These are phyloP conservation scores for Macroteleia sp. DNA, from an alignment of 2,888 invertebrate genomes.

Conservation along the genomic window DNA sequence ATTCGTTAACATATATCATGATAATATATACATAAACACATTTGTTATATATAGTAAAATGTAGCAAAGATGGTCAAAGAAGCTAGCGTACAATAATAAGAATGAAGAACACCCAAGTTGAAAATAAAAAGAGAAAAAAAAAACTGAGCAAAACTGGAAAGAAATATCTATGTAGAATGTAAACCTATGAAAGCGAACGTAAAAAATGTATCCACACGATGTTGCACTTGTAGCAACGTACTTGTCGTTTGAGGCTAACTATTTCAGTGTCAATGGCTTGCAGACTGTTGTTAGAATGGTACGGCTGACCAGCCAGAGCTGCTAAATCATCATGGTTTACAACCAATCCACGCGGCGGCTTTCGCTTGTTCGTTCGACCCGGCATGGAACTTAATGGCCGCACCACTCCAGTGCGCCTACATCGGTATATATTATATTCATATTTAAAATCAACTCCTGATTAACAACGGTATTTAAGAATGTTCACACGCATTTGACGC, in stretches of 20 bases:
- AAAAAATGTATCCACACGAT: conserved; percentile 83
- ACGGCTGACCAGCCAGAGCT: conserved; percentile 92
- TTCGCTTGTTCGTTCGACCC: conserved; percentile 87
- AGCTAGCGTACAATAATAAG: conserved; percentile 3
- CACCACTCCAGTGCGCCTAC: conserved; percentile 85
- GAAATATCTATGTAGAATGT: conserved; percentile 14
- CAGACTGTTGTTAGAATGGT: conserved; percentile 89
- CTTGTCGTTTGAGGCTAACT: conserved; percentile 97
- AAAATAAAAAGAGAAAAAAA: conserved; percentile 18
- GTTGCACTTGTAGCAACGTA: conserved; percentile 86
- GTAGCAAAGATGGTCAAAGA: conserved; percentile 3
- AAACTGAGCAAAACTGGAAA: conserved; percentile 26
- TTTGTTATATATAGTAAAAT: too few relatives aligned
- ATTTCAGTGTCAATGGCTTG: conserved; percentile 97
- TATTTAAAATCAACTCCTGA: too few relatives aligned
- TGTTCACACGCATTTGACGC: conserved; percentile 59
- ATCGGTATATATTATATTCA: too few relatives aligned
- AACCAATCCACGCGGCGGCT: conserved; percentile 98
- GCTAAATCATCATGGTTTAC: conserved; percentile 98
- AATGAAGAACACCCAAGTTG: neutral
- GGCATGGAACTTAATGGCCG: conserved; percentile 85
- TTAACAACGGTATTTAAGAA: too few relatives aligned
- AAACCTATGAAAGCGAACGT: conserved; percentile 72
- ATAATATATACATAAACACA: too few relatives aligned
- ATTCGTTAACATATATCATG: too few relatives aligned